Percentiles rank a stretch among this genome's conserved stretches.
phyloP scores from a whole-genome alignment of 2,888 invertebrate genomes.

The Abrostola triplasia region DNA sequence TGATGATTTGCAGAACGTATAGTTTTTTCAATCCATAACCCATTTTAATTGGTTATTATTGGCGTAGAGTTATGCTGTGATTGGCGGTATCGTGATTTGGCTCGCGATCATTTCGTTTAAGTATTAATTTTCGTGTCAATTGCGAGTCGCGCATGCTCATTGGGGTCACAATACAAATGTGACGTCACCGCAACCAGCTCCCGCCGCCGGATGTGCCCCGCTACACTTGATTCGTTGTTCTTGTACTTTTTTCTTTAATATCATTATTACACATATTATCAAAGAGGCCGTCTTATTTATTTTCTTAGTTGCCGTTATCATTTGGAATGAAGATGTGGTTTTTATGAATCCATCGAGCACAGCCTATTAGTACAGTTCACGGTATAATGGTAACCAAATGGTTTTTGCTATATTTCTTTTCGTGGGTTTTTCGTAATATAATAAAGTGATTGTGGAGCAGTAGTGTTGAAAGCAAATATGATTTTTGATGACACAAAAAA shows the following conservation, averaged over 20 bases:
- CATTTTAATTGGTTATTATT: slow-evolving; percentile 33
- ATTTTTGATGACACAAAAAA: slow-evolving; percentile 36
- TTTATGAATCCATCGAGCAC: slow-evolving; percentile 71
- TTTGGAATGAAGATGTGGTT: slow-evolving; percentile 80
- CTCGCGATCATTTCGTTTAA: slow-evolving; percentile 52
- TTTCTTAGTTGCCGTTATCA: slow-evolving; percentile 78
- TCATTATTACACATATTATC: slow-evolving; percentile 75
- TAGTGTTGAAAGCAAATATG: slow-evolving; percentile 58
- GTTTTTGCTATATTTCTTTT: slow-evolving; percentile 75
- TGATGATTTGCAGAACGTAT: slow-evolving; percentile 36
- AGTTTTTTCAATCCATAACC: slow-evolving; percentile 29
- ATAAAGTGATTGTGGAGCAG: slow-evolving; percentile 65
- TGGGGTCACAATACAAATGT: slow-evolving; percentile 30
- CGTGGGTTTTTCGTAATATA: slow-evolving; percentile 63
- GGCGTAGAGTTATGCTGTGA: slow-evolving; percentile 32
- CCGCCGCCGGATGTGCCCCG: slow-evolving; percentile 70
- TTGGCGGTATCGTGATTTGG: slow-evolving; percentile 52
- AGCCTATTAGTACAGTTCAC: slow-evolving; percentile 76
- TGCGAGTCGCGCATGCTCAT: slow-evolving; percentile 31
- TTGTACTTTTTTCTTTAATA: slow-evolving; percentile 65
- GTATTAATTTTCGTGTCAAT: slow-evolving; percentile 63
- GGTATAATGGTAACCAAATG: slow-evolving; percentile 72
- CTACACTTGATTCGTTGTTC: slow-evolving; percentile 65
- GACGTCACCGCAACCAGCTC: slow-evolving; percentile 38
- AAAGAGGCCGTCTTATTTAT: slow-evolving; percentile 78